Evolutionary conservation across 2,888 invertebrate species (phyloP).

Genomic region (Anthoptus insignis): DNA sequence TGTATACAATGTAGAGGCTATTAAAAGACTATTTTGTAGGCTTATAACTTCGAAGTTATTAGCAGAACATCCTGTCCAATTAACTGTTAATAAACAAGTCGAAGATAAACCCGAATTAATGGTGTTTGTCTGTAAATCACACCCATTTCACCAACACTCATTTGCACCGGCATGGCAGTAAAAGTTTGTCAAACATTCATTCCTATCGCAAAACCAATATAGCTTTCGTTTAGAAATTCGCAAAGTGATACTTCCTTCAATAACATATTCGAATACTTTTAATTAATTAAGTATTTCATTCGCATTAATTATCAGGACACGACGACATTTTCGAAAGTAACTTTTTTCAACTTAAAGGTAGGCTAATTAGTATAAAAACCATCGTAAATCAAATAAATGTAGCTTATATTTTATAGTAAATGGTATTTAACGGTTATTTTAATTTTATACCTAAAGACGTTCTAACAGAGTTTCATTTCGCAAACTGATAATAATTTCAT

Average conservation of each 20-base stretch:
- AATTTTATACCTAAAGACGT: not conserved
- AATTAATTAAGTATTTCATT: not conserved
- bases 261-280: not conserved
- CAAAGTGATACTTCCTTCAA: not conserved
- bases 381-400: not conserved
- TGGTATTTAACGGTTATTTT: not conserved
- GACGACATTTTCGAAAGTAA: not conserved
- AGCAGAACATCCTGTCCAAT: conserved; percentile 20
- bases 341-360: not conserved
- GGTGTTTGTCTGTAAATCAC: conserved; percentile 24
- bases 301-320: not conserved
- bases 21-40: no score
- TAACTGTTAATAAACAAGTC: conserved; percentile 18
- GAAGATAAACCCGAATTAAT: conserved; percentile 6
- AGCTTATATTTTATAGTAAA: not conserved
- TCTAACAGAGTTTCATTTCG: not conserved
- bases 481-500: not conserved
- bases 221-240: conserved; percentile 30
- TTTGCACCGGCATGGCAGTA: conserved; percentile 15
- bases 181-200: conserved; percentile 21
- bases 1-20: no score
- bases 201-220: not conserved
- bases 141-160: conserved; percentile 20
- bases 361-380: not conserved
- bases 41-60: conserved; percentile 23